phyloP scores from a whole-genome alignment of 2,113 vertebrate species.

The Emberiza fucata region DNA sequence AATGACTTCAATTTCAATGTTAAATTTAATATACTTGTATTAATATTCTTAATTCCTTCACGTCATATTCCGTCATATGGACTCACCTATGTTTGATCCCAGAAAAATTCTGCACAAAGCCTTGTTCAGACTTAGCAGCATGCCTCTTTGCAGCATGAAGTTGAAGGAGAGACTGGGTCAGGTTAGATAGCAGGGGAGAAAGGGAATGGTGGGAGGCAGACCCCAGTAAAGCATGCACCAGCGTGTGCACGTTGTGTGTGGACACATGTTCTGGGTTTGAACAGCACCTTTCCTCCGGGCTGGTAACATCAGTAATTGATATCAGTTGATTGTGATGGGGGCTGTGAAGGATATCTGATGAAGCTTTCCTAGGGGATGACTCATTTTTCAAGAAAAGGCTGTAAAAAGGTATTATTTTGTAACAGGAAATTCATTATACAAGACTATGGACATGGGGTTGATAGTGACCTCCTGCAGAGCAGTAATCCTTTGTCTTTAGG shows the following conservation, averaged over 20 bases:
- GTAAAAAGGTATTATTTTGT: neutral
- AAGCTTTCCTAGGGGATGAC: neutral
- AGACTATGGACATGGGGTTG: neutral
- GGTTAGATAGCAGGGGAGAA: neutral
- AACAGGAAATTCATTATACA: neutral
- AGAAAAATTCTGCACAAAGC: neutral
- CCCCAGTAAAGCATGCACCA: neutral
- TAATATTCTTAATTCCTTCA: neutral
- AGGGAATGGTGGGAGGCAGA: neutral
- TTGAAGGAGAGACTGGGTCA: neutral
- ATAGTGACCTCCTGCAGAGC: neutral
- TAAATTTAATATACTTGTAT: neutral
- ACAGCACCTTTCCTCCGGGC: neutral
- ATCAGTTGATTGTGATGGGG: neutral
- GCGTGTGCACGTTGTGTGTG: neutral
- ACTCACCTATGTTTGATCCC: neutral
- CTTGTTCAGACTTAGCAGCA: neutral
- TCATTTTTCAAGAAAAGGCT: neutral
- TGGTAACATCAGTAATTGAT: neutral
- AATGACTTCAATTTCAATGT: neutral
- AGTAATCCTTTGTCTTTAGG: conserved; percentile 25
- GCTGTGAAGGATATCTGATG: neutral
- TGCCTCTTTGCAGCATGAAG: neutral
- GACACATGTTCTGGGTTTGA: neutral
- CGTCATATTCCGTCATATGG: neutral